Base-by-base conservation (phyloP, 2,888 invertebrate genomes). In the Koerneria pararmatus region DNA sequence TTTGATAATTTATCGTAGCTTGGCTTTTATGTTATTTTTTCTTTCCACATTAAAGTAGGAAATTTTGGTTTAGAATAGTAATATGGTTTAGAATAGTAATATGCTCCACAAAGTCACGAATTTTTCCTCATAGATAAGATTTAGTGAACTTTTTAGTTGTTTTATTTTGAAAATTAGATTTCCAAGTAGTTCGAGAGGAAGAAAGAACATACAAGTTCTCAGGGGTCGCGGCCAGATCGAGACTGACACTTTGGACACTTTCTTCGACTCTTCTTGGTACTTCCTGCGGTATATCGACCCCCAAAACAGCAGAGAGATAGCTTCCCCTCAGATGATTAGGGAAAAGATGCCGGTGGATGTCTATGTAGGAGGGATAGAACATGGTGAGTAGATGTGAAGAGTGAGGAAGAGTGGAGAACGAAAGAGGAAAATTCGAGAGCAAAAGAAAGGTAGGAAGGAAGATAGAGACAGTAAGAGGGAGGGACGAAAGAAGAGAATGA, bases 171-270 rank as follows among this genome's bases (percentile, higher is more conserved):
- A n/a, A n/a, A n/a, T n/a, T n/a, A n/a, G 41, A 41, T 8, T 11
- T 8, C 6, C 11, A n/a, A 24, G n/a, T 6, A 51, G 24, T 15
- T 19, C 15, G 53, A 51, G 53, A 24, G 24, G 53, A 19, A 22
- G 71, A 84, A 83, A 71, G 75, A 49, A 58, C 77, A 32, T 64
- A 48, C 32, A 75, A 69, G 15, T 51, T 69, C 1, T 57, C 58
- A 19, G 85, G 85, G 4, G 85, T 0, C 80, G 86, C 65, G 93
- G 93, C 0, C 86, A 85, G 70, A 86, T 92, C 71, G 98, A 98
- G 87, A 91, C 91, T 0, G 98, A 99, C 84, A 99, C 98, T 0
- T 92, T 98, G 92, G 98, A 99, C 83, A 99, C 98, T n/a, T 98
- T 99, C 87, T 93, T 99, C 29, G 98, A 99, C 84, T 97, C 97